Evolutionary conservation across 2,113 vertebrate species (phyloP), one percentile per base, ranked within the genome.

Genomic region (Cervus canadensis): DNA sequence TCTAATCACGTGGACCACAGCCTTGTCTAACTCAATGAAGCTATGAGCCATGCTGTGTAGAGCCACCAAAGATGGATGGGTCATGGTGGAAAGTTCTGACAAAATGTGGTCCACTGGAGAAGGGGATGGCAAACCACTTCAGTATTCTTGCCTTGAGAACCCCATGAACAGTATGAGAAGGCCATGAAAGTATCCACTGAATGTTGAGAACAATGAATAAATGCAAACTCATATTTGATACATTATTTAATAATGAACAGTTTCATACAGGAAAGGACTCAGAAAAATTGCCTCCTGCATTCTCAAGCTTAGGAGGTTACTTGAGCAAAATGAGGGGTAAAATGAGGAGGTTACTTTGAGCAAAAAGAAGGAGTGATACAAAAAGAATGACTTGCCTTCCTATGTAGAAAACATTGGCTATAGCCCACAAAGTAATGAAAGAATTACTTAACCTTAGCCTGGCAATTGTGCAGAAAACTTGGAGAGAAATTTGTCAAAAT

Each of bases 121-220:
- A 71, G 64, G n/a, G 8, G 36, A 36, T 21, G 17, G 8, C 64
- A 21, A 67, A 36, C 64, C 4, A 21, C 64, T 67, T 67, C n/a
- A 36, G 64, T 36, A 12, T 71, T 36, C 64, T 71, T 11, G n/a
- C n/a, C n/a, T 71, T 71, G 64, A 71, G n/a, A 71, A 71, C n/a
- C 9, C 64, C 64, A 71, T 19, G 4, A 71, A 71, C 64, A 36
- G n/a, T 71, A 71, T 11, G 17, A 71, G 36, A 92, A 92, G 56
- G 15, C 36, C 23, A 60, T 50, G 10, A 79, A 89, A 83, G 21
- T 83, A 92, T 59, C 50, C 26, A 48, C 4, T 90, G 30, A 52
- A 60, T 95, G 30, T 76, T 92, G 30, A 94, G 26, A 92, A 56
- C 60, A 91, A 54, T 92, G 56, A 79, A 92, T 56, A 96, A 74